Evolutionary conservation across 1,140 invertebrate genomes (phyloP).

Genomic region (Drosophila nigrodunni): DNA sequence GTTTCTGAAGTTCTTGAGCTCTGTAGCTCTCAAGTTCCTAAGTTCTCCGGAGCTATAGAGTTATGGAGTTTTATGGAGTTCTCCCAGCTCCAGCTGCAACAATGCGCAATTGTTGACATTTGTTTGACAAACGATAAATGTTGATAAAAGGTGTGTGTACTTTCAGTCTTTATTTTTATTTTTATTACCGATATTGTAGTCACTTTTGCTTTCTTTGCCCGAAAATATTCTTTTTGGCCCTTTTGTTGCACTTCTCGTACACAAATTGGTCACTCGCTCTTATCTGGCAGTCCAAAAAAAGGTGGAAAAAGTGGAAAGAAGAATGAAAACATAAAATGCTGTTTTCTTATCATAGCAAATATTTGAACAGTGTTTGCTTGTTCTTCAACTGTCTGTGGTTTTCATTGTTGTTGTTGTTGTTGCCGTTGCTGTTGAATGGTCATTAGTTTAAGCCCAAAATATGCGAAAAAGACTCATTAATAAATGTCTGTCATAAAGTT

Average conservation of each 20-base stretch:
- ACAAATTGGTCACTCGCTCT: constrained; percentile 61
- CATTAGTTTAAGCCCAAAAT: constrained; percentile 69
- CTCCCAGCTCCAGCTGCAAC: constrained; percentile 76
- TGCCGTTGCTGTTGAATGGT: constrained; percentile 58
- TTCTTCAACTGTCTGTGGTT: constrained; percentile 15
- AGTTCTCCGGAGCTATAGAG: background rate
- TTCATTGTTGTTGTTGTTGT: constrained; percentile 14
- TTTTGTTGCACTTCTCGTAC: constrained; percentile 59
- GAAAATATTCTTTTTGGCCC: constrained; percentile 29
- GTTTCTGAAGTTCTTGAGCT: constrained; percentile 22
- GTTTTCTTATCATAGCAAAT: constrained; percentile 68
- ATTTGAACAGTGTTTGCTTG: constrained; percentile 60
- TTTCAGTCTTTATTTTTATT: constrained; percentile 29
- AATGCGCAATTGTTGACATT: constrained; percentile 81
- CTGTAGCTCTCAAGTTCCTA: background rate
- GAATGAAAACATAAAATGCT: constrained; percentile 35
- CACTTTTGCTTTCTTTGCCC: constrained; percentile 65
- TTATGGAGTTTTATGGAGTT: constrained; percentile 22
- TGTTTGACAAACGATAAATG: constrained; percentile 78
- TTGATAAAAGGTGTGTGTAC: constrained; percentile 49
- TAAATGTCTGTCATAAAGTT: constrained; percentile 59
- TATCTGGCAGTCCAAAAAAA: constrained; percentile 53
- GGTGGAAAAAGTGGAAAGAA: constrained; percentile 6
- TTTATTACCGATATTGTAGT: constrained; percentile 26
- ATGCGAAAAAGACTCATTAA: constrained; percentile 59